Evolutionary conservation across 2,888 invertebrate genomes (phyloP).

Genomic region (Blastobasis adustella): DNA sequence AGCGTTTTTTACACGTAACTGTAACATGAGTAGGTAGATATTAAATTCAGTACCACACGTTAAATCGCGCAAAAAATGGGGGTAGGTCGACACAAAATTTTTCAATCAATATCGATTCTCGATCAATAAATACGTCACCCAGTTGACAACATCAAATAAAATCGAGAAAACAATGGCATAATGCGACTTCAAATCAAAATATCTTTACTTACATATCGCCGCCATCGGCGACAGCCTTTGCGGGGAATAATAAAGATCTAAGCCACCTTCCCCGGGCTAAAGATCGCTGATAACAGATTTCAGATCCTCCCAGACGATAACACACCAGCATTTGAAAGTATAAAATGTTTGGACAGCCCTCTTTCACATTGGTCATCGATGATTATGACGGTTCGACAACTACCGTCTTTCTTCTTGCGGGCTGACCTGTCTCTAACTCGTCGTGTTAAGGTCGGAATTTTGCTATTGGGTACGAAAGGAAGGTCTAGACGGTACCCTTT

Average conservation of each 20-base stretch:
- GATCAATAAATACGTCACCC: too few species aligned
- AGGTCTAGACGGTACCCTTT: slow-evolving; percentile 17
- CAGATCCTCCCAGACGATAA: slow-evolving; percentile 71
- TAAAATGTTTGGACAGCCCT: slow-evolving; percentile 73
- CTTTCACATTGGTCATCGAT: slow-evolving; percentile 63
- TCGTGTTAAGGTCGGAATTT: slow-evolving; percentile 26
- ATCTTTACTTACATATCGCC: too few species aligned
- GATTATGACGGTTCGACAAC: slow-evolving; percentile 54
- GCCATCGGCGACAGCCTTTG: too few species aligned
- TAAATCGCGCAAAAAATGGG: too few species aligned
- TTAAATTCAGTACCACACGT: too few species aligned
- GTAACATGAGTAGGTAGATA: too few species aligned
- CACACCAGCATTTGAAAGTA: slow-evolving; percentile 68
- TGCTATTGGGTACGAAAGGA: slow-evolving; percentile 11
- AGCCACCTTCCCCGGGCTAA: slow-evolving; percentile 51
- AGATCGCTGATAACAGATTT: slow-evolving; percentile 59
- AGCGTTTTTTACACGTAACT: too few species aligned
- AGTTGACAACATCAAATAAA: too few species aligned
- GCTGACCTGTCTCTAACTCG: slow-evolving; percentile 24
- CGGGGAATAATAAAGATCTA: slow-evolving; percentile 65
- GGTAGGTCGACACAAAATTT: too few species aligned
- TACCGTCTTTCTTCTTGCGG: slow-evolving; percentile 8
- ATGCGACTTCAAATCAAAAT: too few species aligned
- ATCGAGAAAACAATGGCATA: too few species aligned
- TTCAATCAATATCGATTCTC: too few species aligned